These are phyloP conservation scores for Cynocephalus volans DNA, from an alignment of 2,113 vertebrate species.

Conservation along the genomic window DNA sequence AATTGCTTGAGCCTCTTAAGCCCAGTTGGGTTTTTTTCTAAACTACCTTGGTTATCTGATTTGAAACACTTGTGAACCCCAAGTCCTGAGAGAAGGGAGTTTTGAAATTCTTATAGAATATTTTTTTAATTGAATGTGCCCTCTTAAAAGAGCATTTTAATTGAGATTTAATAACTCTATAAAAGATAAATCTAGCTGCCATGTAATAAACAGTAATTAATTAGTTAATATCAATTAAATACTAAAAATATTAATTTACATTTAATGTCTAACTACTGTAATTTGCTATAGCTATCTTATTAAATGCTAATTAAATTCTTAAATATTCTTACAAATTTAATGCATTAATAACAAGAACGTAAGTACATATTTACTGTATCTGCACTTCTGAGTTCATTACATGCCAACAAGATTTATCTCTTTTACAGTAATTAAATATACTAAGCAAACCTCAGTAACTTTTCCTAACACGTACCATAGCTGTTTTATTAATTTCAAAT, in stretches of 20 bases:
- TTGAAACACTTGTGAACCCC: slow-evolving; percentile 55
- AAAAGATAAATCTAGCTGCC: slow-evolving; percentile 91
- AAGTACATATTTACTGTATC: slow-evolving; percentile 93
- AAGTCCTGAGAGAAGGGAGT: slow-evolving; percentile 80
- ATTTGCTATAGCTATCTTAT: slow-evolving; percentile 93
- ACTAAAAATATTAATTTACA: slow-evolving; percentile 93
- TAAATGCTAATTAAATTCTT: slow-evolving; percentile 94
- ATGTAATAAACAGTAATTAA: slow-evolving; percentile 93
- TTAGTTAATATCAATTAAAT: slow-evolving; percentile 93
- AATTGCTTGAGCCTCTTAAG: not conserved
- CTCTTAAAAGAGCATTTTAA: slow-evolving; percentile 90
- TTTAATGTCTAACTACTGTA: slow-evolving; percentile 91
- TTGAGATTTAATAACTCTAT: slow-evolving; percentile 91
- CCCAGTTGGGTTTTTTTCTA: not conserved
- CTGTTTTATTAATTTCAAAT: slow-evolving; percentile 93
- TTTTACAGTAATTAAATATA: slow-evolving; percentile 93
- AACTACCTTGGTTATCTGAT: slow-evolving; percentile 70
- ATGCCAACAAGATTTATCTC: slow-evolving; percentile 92
- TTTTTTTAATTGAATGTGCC: slow-evolving; percentile 87
- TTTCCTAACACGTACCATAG: slow-evolving; percentile 92
- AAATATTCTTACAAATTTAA: slow-evolving; percentile 93
- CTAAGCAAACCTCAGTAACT: slow-evolving; percentile 93
- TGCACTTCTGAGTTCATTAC: slow-evolving; percentile 92
- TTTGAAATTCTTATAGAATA: slow-evolving; percentile 84
- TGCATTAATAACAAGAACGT: slow-evolving; percentile 92